Conservation (phyloP, 1,140 invertebrate genomes). For the Neodiprion lecontei region DNA sequence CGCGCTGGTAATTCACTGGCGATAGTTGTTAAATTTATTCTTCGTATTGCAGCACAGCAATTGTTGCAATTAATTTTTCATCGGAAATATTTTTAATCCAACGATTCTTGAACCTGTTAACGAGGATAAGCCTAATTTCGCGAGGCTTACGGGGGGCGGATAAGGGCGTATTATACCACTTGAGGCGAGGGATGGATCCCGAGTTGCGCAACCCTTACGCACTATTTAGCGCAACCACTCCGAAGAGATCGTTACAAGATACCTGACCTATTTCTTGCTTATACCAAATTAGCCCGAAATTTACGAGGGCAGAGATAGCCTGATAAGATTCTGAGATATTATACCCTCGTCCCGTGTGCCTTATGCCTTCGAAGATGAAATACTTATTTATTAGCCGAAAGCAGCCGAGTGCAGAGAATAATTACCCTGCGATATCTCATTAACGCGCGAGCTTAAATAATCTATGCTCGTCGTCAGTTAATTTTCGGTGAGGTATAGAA, state of each 20-base stretch:
- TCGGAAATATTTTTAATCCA: too few species aligned
- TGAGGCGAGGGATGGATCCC: constrained; percentile 27
- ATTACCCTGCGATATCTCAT: too few species aligned
- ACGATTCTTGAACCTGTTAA: too few species aligned
- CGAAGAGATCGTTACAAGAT: constrained; percentile 28
- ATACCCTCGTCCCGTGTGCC: too few species aligned
- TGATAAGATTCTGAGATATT: constrained; percentile 2
- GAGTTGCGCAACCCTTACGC: constrained; percentile 33
- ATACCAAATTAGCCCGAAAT: constrained; percentile 31
- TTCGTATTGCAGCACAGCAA: too few species aligned
- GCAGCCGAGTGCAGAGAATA: background rate
- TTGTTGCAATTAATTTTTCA: too few species aligned
- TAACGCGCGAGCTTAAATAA: too few species aligned
- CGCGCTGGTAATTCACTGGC: too few species aligned
- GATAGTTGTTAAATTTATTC: too few species aligned
- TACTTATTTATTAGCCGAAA: constrained; percentile 1
- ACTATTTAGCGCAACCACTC: constrained; percentile 34
- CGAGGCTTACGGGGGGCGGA: constrained; percentile 12
- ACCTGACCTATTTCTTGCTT: constrained; percentile 26
- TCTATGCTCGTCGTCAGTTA: too few species aligned
- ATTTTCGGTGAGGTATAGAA: too few species aligned
- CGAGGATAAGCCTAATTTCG: background rate
- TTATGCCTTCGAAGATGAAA: background rate
- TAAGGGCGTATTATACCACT: constrained; percentile 12
- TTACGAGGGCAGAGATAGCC: constrained; percentile 21